Base-by-base conservation (phyloP, 2,888 invertebrate genomes). In the Archips crataeganus region DNA sequence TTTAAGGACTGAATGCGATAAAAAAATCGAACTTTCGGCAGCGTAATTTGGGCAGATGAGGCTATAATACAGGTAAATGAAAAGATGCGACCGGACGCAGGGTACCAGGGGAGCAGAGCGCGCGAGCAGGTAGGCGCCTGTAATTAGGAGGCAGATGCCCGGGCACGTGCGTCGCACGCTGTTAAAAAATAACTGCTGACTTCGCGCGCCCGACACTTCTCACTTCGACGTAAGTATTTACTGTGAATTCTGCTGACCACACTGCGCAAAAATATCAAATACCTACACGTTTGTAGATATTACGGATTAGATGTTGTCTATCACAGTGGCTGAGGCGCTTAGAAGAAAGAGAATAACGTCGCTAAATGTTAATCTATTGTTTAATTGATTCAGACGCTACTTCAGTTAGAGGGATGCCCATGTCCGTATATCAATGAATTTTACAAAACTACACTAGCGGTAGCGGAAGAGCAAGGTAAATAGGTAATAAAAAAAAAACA, bases 141-240 rank as follows among this genome's bases (percentile, higher is more conserved):
- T 87, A 85, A 89, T 85, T 83, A 82, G 79, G 76, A 76, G 83
- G 88, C 93, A 92, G 93, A 90, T 92, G 91, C 80, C 79, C 39
- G 62, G 82, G 84, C 92, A 88, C 91, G 93, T 88, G 90, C 88
- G 80, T 76, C 77, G 80, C 76, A 49, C 74, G 65, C 76, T 72
- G 71, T 68, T 68, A 70, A 70, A 70, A 57, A 71, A 59, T 71
- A 57, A 64, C 47, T 54, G 59, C 64, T 64, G 71, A 71, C 13
- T 64, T n/a, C 45, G 23, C 45, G 34, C 10, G 36, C 15, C 11
- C 15, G 34, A 5, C 39, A 62, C 23, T 62, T 13, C 62, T 9
- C 62, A 3, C 23, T 13, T 32, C 39, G 47, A 13, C 34, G 13
- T 13, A 63, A 57, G 32, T 57, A 57, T 32, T 23, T 57, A 57